Evolutionary conservation across 2,797 vertebrate species (phyloP).

Genomic region (Muscicapa comitata): DNA sequence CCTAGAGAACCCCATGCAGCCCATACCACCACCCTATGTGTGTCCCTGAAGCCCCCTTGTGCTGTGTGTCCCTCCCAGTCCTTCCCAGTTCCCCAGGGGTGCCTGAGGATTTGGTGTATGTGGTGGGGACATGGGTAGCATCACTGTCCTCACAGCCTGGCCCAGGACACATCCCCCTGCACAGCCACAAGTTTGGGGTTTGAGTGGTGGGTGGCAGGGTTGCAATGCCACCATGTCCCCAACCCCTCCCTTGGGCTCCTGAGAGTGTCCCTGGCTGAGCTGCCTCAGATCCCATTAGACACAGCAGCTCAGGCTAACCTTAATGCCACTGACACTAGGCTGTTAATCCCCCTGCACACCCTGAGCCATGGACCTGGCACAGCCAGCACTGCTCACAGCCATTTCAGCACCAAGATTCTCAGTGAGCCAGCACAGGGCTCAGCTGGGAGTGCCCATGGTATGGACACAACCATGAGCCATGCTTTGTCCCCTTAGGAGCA

Average conservation of each 20-base stretch:
- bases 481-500: conserved; percentile 80
- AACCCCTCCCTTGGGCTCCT: not conserved
- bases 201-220: not conserved
- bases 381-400: fast-evolving
- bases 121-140: not conserved
- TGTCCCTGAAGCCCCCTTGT: not conserved
- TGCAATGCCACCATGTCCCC: fast-evolving
- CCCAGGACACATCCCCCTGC: not conserved
- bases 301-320: not conserved
- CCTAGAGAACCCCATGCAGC: not conserved
- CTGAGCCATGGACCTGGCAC: fast-evolving
- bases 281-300: not conserved
- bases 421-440: fast-evolving
- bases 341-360: not conserved
- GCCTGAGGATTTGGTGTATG: not conserved
- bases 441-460: fast-evolving
- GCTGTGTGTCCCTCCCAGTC: not conserved
- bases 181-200: not conserved
- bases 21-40: not conserved
- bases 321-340: not conserved
- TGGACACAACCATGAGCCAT: fast-evolving
- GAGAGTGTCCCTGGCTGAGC: not conserved
- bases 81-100: too few relatives aligned
- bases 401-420: fast-evolving
- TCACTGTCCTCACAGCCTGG: not conserved